Evolutionary conservation across 23 tunicate genomes (phyloP).

Genomic region (Ciona savignyi): DNA sequence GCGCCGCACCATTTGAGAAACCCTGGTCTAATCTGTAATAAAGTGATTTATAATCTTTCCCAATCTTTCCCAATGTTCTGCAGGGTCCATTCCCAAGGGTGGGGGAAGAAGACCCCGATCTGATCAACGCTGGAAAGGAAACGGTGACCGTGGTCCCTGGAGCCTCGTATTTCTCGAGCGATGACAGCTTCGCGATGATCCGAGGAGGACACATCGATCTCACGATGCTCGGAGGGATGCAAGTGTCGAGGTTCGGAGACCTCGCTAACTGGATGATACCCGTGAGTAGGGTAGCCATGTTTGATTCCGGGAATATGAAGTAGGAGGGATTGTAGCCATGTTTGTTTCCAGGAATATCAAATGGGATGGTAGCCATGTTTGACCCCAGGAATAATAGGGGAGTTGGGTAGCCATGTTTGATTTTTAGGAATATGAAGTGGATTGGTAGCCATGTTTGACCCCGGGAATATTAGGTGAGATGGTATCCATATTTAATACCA

Average conservation of each 20-base stretch:
- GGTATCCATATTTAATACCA: too few relatives aligned
- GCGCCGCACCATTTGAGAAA: neutral
- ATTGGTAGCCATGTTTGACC: too few relatives aligned
- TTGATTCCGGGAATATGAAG: too few relatives aligned
- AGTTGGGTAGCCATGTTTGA: too few relatives aligned
- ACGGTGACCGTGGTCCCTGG: slow-evolving; percentile 86
- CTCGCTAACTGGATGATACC: slow-evolving; percentile 98
- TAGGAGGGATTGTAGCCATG: too few relatives aligned
- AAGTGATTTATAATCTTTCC: neutral
- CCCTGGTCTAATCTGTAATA: neutral
- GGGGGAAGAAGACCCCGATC: slow-evolving; percentile 78
- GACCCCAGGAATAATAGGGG: too few relatives aligned
- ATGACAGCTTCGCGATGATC: slow-evolving; percentile 92
- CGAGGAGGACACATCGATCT: slow-evolving; percentile 93
- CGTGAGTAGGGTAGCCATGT: too few relatives aligned
- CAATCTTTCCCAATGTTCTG: neutral
- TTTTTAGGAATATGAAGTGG: too few relatives aligned
- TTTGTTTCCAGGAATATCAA: too few relatives aligned
- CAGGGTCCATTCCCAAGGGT: slow-evolving; percentile 79
- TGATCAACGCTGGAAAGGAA: slow-evolving; percentile 95
- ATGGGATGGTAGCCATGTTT: too few relatives aligned
- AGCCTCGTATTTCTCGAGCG: slow-evolving; percentile 75
- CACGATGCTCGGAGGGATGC: slow-evolving; percentile 94
- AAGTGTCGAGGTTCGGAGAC: slow-evolving; percentile 79
- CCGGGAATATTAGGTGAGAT: too few relatives aligned